Base-by-base conservation (phyloP, 2,797 vertebrate genomes). In the Prionace glauca region DNA sequence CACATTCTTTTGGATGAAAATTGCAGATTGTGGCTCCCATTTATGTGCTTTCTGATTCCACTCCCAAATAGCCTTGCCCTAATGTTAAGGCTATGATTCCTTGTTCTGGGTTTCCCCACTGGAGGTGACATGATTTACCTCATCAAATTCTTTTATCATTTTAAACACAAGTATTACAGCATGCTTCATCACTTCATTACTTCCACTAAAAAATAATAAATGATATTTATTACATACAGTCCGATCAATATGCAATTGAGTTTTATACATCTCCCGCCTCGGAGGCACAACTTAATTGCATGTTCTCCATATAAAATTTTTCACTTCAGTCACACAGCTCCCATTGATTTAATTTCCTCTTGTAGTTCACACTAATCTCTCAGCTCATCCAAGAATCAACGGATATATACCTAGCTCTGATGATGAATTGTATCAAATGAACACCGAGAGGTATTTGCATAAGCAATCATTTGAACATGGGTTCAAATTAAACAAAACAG, bases 341-440 rank as follows among this genome's bases (percentile, higher is more conserved):
- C 60, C 65, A 60, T 65, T 91, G n/a, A 91, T 91, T 62, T 91
- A 91, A 91, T 91, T 65, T 91, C 60, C 88, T 91, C 32, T 91
- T 91, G 88, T 65, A 65, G 88, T 91, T 91, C n/a, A 67, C 60
- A 67, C 32, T 65, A 91, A 91, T 91, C 86, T 60, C 86, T 88
- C 88, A 91, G 32, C 29, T 91, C 60, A 65, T 91, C 32, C 14
- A 67, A 60, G 88, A 91, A 29, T 65, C 60, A 65, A 56, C 5
- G 62, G 32, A 91, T 91, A 91, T 91, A 91, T 65, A 20, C 62
- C 60, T 65, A n/a, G 65, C 7, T 18, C n/a, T 92, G 62, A 62
- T 67, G 90, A 92, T 92, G 36, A 41, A 90, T 88, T 14, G 29
- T 86, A 86, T 24, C 36, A 86, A 86, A 88, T 67, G 90, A 67